Evolutionary conservation across 2,888 invertebrate genomes (phyloP).

Genomic region (Dasysyrphus albostriatus): DNA sequence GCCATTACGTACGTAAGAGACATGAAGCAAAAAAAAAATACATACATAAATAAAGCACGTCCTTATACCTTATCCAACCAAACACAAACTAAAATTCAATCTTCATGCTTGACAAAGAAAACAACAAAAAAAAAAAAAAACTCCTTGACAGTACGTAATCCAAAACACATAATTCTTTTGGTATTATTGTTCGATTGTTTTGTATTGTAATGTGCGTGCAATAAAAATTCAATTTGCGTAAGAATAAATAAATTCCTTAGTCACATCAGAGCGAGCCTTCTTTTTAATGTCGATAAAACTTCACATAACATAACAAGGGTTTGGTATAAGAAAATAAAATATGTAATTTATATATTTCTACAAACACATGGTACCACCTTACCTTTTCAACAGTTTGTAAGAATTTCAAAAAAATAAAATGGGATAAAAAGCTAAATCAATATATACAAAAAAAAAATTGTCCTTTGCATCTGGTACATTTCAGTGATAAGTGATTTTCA

Average conservation of each 20-base stretch:
- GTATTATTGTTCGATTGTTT: conserved; percentile 8
- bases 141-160: neutral
- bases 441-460: neutral
- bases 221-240: conserved; percentile 47
- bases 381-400: neutral
- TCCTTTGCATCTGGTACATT: conserved; percentile 11
- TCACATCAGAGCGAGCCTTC: neutral
- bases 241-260: conserved; percentile 18
- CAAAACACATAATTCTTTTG: conserved; percentile 18
- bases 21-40: neutral
- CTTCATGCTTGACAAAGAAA: neutral
- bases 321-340: neutral
- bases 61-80: neutral
- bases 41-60: neutral
- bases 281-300: conserved; percentile 17
- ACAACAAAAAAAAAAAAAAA: neutral
- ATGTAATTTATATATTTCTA: neutral
- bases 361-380: neutral
- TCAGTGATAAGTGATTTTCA: conserved; percentile 34
- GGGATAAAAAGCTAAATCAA: conserved; percentile 17
- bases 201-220: conserved; percentile 25
- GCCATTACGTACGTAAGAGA: neutral
- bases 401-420: conserved; percentile 1
- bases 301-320: conserved; percentile 23
- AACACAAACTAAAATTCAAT: conserved; percentile 1